Percentiles rank a stretch among this genome's conserved stretches.
These are phyloP conservation scores for Dynastes maya DNA, from an alignment of 2,888 invertebrate genomes.

Conservation along the genomic window DNA sequence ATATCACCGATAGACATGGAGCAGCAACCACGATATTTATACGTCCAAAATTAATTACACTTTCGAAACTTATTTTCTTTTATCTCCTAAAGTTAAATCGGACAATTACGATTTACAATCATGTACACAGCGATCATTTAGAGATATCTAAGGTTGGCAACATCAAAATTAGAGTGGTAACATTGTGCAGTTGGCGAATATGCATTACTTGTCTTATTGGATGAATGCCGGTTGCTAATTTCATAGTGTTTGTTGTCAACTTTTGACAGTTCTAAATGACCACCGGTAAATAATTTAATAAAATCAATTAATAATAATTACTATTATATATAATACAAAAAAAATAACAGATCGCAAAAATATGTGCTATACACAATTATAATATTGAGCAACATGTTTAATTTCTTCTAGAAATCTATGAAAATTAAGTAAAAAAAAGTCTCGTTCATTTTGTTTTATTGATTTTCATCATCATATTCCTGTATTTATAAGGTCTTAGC, in stretches of 20 bases:
- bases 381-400: conserved; percentile 54
- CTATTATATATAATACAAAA: conserved; percentile 38
- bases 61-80: too few relatives aligned
- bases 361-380: conserved; percentile 49
- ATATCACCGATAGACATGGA: not conserved
- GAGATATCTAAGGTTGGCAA: too few relatives aligned
- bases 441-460: not conserved
- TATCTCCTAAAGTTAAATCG: not conserved
- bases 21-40: conserved; percentile 5
- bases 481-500: too few relatives aligned
- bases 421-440: conserved; percentile 53
- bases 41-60: too few relatives aligned
- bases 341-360: conserved; percentile 38
- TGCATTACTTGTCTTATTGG: too few relatives aligned
- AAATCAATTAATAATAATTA: conserved; percentile 36
- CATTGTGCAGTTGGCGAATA: too few relatives aligned
- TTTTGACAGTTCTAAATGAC: too few relatives aligned
- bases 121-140: too few relatives aligned
- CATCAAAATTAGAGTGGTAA: too few relatives aligned
- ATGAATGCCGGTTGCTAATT: too few relatives aligned
- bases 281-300: conserved; percentile 31
- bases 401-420: conserved; percentile 50
- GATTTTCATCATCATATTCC: too few relatives aligned
- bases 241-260: too few relatives aligned
- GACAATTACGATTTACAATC: conserved; percentile 31